Conservation (phyloP, 2,797 vertebrate species). For the Rhabdomys pumilio region DNA sequence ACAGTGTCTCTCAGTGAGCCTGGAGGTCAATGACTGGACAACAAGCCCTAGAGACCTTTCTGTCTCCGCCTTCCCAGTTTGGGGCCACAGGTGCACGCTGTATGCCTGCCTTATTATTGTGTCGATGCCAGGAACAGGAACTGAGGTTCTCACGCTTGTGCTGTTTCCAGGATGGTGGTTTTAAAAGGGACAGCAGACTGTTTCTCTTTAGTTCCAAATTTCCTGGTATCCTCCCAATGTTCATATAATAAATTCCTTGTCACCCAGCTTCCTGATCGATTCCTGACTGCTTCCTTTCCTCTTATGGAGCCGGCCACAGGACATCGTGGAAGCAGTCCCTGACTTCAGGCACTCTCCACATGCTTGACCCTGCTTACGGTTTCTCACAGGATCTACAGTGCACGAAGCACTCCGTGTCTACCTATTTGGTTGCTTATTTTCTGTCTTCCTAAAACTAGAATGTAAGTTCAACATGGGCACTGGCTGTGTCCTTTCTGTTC, state of each 20-base stretch:
- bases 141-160: neutral
- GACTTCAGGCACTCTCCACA: neutral
- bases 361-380: neutral
- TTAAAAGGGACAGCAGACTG: neutral
- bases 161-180: neutral
- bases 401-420: neutral
- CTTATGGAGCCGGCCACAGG: neutral
- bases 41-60: neutral
- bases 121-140: neutral
- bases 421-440: neutral
- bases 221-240: neutral
- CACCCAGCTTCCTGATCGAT: neutral
- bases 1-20: neutral
- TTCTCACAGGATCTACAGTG: neutral
- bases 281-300: neutral
- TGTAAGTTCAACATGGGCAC: neutral
- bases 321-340: neutral
- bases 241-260: neutral
- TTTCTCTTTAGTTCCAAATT: constrained; percentile 36
- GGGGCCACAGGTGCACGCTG: neutral
- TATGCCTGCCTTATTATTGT: too few relatives aligned
- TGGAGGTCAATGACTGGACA: neutral
- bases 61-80: neutral
- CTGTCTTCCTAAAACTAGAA: constrained; percentile 36
- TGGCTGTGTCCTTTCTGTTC: neutral